Evolutionary conservation across 2,113 vertebrate genomes (phyloP).

Genomic region (Mobula birostris): DNA sequence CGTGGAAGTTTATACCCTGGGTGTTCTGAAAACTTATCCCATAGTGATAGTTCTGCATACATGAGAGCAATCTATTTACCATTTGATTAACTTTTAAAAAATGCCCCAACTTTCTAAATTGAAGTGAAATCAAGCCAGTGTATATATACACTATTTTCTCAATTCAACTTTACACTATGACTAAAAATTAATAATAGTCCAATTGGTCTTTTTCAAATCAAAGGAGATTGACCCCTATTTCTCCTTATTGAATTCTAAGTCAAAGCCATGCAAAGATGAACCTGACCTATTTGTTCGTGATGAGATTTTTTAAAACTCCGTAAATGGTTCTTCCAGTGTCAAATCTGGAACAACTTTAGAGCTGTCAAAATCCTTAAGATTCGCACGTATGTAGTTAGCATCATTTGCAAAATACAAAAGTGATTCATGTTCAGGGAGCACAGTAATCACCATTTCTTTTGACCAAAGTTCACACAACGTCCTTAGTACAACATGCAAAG

Average conservation of each 20-base stretch:
- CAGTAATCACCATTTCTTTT: not conserved
- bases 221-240: not conserved
- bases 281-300: not conserved
- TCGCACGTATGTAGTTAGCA: not conserved
- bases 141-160: not conserved
- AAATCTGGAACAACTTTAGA: not conserved
- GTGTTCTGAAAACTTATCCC: not conserved
- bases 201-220: not conserved
- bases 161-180: not conserved
- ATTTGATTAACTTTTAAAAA: not conserved
- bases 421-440: not conserved
- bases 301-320: not conserved
- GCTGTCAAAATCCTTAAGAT: not conserved
- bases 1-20: not conserved
- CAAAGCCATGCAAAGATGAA: not conserved
- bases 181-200: not conserved
- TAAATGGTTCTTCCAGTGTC: not conserved
- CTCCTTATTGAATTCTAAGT: not conserved
- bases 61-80: too few relatives aligned
- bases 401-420: not conserved
- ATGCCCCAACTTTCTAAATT: not conserved
- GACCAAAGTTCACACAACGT: not conserved
- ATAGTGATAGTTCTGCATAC: not conserved
- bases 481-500: not conserved
- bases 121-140: not conserved